Conservation (phyloP, 2,888 invertebrate species). For the Clusia tigrina region DNA sequence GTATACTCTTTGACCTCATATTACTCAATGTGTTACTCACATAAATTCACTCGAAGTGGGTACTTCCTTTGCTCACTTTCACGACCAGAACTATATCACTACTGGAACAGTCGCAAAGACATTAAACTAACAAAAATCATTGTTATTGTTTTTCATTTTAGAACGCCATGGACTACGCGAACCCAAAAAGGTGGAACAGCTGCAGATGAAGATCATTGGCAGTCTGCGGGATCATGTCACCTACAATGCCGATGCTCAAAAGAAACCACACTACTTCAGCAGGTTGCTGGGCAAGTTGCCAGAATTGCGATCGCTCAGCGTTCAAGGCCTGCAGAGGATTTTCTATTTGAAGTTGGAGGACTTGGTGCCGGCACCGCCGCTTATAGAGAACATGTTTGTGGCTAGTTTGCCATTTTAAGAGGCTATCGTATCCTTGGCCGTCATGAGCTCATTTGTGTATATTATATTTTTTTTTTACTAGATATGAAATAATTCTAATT, state of each 20-base stretch:
- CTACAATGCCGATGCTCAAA: conserved; percentile 85
- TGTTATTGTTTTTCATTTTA: conserved; percentile 56
- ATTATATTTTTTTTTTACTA: too few species aligned
- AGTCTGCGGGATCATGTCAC: conserved; percentile 96
- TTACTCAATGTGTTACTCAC: too few species aligned
- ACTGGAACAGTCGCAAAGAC: too few species aligned
- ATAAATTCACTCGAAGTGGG: too few species aligned
- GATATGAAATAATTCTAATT: too few species aligned
- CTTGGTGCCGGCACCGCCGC: conserved; percentile 87
- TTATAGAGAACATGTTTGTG: conserved; percentile 95
- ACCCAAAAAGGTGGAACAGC: conserved; percentile 89
- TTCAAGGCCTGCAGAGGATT: conserved; percentile 92
- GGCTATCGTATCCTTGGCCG: too few species aligned
- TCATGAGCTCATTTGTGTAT: too few species aligned
- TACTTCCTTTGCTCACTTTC: too few species aligned
- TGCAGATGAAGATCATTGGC: conserved; percentile 96
- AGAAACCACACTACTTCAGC: conserved; percentile 93
- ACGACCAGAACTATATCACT: too few species aligned
- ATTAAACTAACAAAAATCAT: neutral
- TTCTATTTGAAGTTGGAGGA: conserved; percentile 94
- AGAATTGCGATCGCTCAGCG: conserved; percentile 89
- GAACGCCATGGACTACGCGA: conserved; percentile 93
- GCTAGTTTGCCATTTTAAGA: conserved; percentile 92
- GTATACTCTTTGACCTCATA: too few species aligned
- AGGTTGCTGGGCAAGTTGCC: conserved; percentile 90